Percentiles rank a stretch among this genome's conserved stretches.
These are phyloP conservation scores for Novumbra hubbsi DNA, from an alignment of 2,797 vertebrate genomes.

Conservation along the genomic window DNA sequence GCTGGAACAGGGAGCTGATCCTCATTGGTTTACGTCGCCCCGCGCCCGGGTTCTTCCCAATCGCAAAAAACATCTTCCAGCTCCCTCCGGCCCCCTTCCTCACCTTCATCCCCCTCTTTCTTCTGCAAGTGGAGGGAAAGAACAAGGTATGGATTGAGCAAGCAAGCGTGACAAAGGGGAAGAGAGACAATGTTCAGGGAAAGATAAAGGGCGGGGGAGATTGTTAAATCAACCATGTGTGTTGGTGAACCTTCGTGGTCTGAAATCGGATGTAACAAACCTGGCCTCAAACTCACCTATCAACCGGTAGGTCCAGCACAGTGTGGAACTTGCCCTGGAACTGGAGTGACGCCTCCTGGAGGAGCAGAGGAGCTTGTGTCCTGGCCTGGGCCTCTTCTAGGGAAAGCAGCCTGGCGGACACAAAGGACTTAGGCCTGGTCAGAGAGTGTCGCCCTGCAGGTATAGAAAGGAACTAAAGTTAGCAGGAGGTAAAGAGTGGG, in stretches of 20 bases:
- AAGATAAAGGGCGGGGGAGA: not conserved
- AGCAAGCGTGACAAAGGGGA: too few relatives aligned
- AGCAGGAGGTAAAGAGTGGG: not conserved
- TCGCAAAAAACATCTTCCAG: slow-evolving; percentile 82
- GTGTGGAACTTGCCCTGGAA: slow-evolving; percentile 57
- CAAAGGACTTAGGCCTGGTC: slow-evolving; percentile 77
- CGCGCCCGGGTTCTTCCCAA: slow-evolving; percentile 68
- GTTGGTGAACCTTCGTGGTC: not conserved
- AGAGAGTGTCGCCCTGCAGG: slow-evolving; percentile 72
- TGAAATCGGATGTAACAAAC: not conserved
- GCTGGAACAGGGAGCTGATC: slow-evolving; percentile 64
- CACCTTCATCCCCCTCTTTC: slow-evolving; percentile 68
- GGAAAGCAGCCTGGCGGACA: slow-evolving; percentile 75
- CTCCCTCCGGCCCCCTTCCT: slow-evolving; percentile 74
- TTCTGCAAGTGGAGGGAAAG: slow-evolving; percentile 42
- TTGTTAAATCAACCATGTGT: not conserved
- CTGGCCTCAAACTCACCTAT: slow-evolving; percentile 57
- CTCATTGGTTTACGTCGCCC: slow-evolving; percentile 69
- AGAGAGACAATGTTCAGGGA: not conserved
- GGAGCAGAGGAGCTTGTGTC: slow-evolving; percentile 68
- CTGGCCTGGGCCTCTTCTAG: slow-evolving; percentile 82
- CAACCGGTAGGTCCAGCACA: slow-evolving; percentile 58
- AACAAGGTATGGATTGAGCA: not conserved
- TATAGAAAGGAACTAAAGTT: not conserved
- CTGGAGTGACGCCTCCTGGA: slow-evolving; percentile 35